phyloP scores from a whole-genome alignment of 2,113 vertebrate species.

The Psilopogon haemacephalus region DNA sequence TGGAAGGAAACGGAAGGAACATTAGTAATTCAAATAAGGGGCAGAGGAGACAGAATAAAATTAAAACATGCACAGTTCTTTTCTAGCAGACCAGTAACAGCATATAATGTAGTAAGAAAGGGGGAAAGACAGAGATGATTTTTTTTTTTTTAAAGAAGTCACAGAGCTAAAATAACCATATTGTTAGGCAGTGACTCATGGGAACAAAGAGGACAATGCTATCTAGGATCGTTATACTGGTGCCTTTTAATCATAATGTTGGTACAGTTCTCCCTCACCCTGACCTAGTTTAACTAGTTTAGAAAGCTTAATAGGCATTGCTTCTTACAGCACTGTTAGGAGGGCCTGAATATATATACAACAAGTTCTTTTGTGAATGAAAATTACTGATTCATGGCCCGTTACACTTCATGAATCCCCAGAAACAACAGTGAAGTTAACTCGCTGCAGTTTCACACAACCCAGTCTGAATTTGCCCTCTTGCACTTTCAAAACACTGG shows the following conservation, averaged over 20 bases:
- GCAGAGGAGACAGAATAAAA: conserved; percentile 39
- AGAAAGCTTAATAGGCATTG: conserved; percentile 67
- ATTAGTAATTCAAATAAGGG: conserved; percentile 68
- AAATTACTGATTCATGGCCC: conserved; percentile 65
- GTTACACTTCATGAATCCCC: conserved; percentile 51
- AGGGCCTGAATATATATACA: conserved; percentile 63
- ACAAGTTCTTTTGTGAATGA: conserved; percentile 64
- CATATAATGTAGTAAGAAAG: not conserved
- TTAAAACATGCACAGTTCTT: conserved; percentile 8
- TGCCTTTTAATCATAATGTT: conserved; percentile 72
- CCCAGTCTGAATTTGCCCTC: not conserved
- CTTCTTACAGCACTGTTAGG: conserved; percentile 40
- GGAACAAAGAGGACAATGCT: conserved; percentile 63
- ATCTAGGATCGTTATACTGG: conserved; percentile 58
- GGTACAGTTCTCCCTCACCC: conserved; percentile 64
- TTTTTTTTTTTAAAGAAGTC: conserved; percentile 32
- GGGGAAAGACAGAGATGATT: not conserved
- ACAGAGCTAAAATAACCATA: conserved; percentile 73
- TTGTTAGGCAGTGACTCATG: conserved; percentile 72
- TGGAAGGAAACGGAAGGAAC: not conserved
- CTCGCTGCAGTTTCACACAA: conserved; percentile 27
- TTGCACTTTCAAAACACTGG: not conserved
- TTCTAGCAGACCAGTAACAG: not conserved
- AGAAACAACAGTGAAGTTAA: conserved; percentile 43
- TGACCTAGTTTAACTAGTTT: conserved; percentile 70